A percentile compares a stretch with the other conserved stretches of the same genome.
Evolutionary conservation across 1,140 invertebrate species (phyloP).

Genomic region (Cepaea nemoralis): DNA sequence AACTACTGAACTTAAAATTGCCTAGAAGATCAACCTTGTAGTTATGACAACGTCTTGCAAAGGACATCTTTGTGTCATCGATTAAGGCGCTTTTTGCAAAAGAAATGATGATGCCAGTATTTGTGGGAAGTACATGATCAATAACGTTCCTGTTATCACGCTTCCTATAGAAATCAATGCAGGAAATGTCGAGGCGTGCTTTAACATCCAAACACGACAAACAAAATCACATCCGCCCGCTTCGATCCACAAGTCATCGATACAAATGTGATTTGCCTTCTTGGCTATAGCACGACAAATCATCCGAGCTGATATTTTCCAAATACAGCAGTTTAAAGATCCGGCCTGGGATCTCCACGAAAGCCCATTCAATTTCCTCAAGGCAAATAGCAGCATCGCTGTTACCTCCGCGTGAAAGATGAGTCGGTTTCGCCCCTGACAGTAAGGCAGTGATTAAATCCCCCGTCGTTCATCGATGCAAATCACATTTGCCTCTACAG

Average conservation of each 20-base stretch:
- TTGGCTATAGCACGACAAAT: background rate
- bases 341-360: background rate
- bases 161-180: too few relatives aligned
- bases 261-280: slow-evolving; percentile 7
- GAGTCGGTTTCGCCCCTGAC: background rate
- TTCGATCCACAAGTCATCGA: background rate
- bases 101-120: too few relatives aligned
- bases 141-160: too few relatives aligned
- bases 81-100: too few relatives aligned
- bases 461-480: background rate
- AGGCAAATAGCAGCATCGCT: background rate
- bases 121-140: too few relatives aligned
- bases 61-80: too few relatives aligned
- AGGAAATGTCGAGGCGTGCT: too few relatives aligned
- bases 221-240: too few relatives aligned
- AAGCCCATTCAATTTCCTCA: background rate
- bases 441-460: background rate
- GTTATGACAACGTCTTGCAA: too few relatives aligned
- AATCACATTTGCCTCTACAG: background rate
- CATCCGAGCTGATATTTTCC: background rate
- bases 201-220: too few relatives aligned
- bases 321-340: background rate
- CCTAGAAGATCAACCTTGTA: too few relatives aligned
- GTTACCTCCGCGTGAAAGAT: background rate
- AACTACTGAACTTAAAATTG: too few relatives aligned